These are phyloP conservation scores for Drosophila antonietae DNA, from an alignment of 2,888 invertebrate genomes.

Conservation along the genomic window DNA sequence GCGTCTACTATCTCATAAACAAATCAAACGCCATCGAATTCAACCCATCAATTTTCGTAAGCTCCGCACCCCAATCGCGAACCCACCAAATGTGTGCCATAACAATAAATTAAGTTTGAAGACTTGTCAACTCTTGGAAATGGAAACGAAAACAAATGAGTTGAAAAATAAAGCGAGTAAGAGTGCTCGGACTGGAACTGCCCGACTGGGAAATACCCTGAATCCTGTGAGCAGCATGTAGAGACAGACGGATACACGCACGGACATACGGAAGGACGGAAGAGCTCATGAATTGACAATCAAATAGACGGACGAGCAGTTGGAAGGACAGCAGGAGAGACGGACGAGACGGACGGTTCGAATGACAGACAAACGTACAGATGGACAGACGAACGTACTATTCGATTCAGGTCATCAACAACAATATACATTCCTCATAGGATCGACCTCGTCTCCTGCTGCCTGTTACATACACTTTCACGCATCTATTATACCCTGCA, in stretches of 20 bases:
- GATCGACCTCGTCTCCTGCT: background rate
- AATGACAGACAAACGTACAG: background rate
- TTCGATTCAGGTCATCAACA: background rate
- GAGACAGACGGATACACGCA: background rate
- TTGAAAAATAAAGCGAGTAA: background rate
- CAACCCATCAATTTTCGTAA: slow-evolving; percentile 70
- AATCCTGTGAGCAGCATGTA: background rate
- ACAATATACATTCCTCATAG: background rate
- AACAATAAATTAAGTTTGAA: slow-evolving; percentile 64
- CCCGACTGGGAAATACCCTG: background rate
- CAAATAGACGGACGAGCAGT: background rate
- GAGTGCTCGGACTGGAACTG: background rate
- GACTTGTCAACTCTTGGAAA: slow-evolving; percentile 43
- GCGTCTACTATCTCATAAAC: slow-evolving; percentile 28
- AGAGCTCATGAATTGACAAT: background rate
- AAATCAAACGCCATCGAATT: slow-evolving; percentile 71
- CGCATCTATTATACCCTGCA: background rate
- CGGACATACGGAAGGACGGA: background rate
- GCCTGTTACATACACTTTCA: background rate
- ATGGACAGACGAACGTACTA: background rate
- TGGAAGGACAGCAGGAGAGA: background rate
- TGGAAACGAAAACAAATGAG: slow-evolving; percentile 5
- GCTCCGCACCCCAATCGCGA: slow-evolving; percentile 53
- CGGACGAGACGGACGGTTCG: background rate
- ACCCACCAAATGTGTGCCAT: slow-evolving; percentile 74